phyloP scores from a whole-genome alignment of 2,888 invertebrate genomes.

The Caenorhabditis afra region DNA sequence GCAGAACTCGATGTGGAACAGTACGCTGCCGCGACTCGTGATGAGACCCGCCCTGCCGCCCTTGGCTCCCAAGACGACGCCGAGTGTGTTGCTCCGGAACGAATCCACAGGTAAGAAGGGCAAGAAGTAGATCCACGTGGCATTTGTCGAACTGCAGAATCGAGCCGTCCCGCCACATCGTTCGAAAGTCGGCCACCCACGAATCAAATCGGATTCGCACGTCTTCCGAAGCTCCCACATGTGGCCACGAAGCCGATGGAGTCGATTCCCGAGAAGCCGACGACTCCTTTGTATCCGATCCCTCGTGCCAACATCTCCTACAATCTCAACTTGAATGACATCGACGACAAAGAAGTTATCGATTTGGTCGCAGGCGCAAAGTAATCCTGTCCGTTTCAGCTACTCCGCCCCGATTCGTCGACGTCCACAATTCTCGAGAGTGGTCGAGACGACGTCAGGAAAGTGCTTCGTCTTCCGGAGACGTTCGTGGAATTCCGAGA shows the following conservation, averaged over 20 bases:
- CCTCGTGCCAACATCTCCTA: constrained; percentile 51
- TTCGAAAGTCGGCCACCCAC: constrained; percentile 22
- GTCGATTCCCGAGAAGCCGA: constrained; percentile 33
- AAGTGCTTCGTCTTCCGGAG: constrained; percentile 19
- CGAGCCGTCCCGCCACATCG: constrained; percentile 37
- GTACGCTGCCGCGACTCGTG: constrained; percentile 12
- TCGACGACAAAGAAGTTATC: constrained; percentile 47
- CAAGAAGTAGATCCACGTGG: no score
- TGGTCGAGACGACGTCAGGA: constrained; percentile 5
- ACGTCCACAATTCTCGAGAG: constrained; percentile 26
- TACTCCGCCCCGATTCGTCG: constrained; percentile 33
- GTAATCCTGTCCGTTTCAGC: constrained; percentile 8
- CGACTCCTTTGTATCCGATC: constrained; percentile 56
- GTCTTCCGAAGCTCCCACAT: constrained; percentile 31
- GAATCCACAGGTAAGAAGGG: constrained; percentile 39
- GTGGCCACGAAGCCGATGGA: constrained; percentile 1
- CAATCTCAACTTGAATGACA: constrained; percentile 45
- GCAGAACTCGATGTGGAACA: constrained; percentile 21
- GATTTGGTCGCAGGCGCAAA: no score
- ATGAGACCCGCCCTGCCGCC: constrained; percentile 30
- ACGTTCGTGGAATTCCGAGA: constrained; percentile 46
- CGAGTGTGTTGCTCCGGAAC: constrained; percentile 29
- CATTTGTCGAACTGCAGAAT: constrained; percentile 9
- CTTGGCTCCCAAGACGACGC: constrained; percentile 44
- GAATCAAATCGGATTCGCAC: constrained; percentile 26